phyloP scores from a whole-genome alignment of 1,140 invertebrate genomes.

The Brachionus paranguensis region DNA sequence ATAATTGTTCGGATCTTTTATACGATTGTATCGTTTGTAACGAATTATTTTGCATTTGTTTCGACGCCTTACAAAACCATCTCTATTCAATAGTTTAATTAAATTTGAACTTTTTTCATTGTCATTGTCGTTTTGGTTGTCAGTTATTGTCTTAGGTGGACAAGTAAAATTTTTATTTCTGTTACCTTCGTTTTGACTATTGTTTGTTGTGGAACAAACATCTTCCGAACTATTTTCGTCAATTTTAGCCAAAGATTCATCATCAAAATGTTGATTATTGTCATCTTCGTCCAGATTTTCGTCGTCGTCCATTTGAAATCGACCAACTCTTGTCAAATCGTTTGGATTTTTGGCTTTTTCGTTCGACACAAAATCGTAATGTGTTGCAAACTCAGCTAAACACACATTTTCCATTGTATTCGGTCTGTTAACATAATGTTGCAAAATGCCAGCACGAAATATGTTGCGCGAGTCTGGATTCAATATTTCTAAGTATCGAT shows the following conservation, averaged over 20 bases:
- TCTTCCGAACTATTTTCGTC: too few species aligned
- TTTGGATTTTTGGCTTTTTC: not conserved
- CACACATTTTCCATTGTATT: not conserved
- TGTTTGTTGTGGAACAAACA: too few species aligned
- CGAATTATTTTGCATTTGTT: not conserved
- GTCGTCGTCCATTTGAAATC: not conserved
- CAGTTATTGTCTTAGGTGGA: too few species aligned
- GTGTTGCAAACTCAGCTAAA: not conserved
- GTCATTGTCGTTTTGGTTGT: too few species aligned
- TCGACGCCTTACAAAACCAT: not conserved
- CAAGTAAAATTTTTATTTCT: too few species aligned
- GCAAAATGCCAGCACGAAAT: not conserved
- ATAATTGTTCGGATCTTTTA: not conserved
- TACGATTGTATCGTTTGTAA: not conserved
- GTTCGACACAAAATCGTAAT: not conserved
- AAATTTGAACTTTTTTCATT: too few species aligned
- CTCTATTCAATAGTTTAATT: too few species aligned
- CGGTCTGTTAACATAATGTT: not conserved
- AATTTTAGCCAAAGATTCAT: too few species aligned
- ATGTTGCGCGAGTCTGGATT: not conserved
- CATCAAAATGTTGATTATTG: not conserved
- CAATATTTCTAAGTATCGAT: not conserved
- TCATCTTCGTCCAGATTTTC: conserved; percentile 5
- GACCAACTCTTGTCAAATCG: not conserved
- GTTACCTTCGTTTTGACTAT: too few species aligned